phyloP scores from a whole-genome alignment of 2,888 invertebrate genomes.

The Luffia ferchaultella region DNA sequence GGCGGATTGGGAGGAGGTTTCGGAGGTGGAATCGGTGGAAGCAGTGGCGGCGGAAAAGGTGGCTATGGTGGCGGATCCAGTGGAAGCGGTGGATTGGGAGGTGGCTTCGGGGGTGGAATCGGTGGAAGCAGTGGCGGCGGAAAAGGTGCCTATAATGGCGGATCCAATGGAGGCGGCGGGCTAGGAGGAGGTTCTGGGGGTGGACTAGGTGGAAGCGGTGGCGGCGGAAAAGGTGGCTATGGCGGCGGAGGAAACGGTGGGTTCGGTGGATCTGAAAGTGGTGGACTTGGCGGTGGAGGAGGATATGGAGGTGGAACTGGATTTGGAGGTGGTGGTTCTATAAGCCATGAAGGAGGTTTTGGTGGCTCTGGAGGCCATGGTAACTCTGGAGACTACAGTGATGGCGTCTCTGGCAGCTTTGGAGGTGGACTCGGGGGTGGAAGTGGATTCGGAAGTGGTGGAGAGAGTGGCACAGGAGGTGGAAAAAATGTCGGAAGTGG shows the following conservation, averaged over 20 bases:
- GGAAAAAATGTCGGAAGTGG: constrained; percentile 17
- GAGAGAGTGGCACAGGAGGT: constrained; percentile 23
- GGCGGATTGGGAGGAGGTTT: constrained; percentile 19
- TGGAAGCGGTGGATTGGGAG: constrained; percentile 23
- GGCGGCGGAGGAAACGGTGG: constrained; percentile 20
- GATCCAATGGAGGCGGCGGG: constrained; percentile 17
- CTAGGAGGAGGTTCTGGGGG: constrained; percentile 9
- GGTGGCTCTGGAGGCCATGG: constrained; percentile 3
- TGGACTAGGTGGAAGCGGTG: constrained; percentile 16
- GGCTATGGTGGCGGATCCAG: constrained; percentile 10
- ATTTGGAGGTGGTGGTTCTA: constrained; percentile 8
- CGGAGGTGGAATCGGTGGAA: constrained; percentile 26
- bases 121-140: constrained; percentile 15
- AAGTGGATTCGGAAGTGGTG: constrained; percentile 11
- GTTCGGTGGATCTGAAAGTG: constrained; percentile 14
- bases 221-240: constrained; percentile 16
- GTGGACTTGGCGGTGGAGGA: constrained; percentile 12
- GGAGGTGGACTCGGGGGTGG: constrained; percentile 10
- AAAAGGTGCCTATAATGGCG: constrained; percentile 16
- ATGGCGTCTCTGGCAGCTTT: not conserved
- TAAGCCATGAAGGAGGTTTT: not conserved
- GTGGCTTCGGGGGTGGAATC: constrained; percentile 13
- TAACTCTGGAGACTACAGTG: constrained; percentile 2
- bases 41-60: constrained; percentile 16
- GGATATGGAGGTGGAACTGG: constrained; percentile 9